Percentiles rank a stretch among this genome's conserved stretches.
phyloP scores from a whole-genome alignment of 2,113 vertebrate genomes.

The Glaucomys volans region DNA sequence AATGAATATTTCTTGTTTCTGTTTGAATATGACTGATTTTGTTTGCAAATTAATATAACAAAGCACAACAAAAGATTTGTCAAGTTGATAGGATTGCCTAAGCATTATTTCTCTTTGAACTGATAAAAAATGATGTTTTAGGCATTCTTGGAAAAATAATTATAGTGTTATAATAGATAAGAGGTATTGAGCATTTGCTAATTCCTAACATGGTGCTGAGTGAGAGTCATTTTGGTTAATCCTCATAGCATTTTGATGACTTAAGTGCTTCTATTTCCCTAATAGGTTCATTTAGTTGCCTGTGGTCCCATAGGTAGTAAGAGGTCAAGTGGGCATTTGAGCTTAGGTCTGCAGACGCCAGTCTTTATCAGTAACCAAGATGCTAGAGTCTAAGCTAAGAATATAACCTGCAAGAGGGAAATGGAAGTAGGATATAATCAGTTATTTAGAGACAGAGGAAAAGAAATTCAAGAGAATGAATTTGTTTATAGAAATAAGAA shows the following conservation, averaged over 20 bases:
- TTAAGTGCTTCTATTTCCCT: constrained; percentile 8
- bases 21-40: no score
- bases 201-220: background rate
- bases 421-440: background rate
- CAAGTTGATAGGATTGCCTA: background rate
- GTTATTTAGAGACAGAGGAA: background rate
- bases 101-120: background rate
- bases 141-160: background rate
- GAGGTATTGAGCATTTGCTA: background rate
- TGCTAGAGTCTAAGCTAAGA: background rate
- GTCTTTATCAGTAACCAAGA: background rate
- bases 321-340: constrained; percentile 42
- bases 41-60: constrained; percentile 4
- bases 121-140: background rate
- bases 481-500: background rate
- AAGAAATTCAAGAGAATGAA: background rate
- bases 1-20: background rate
- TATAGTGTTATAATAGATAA: background rate
- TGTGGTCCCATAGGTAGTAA: background rate
- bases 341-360: background rate
- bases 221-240: constrained; percentile 42
- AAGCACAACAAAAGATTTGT: background rate
- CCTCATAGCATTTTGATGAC: constrained; percentile 9
- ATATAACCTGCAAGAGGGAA: background rate
- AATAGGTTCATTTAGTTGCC: constrained; percentile 40